These are phyloP conservation scores for Pogonognathellus flavescens DNA, from an alignment of 1,140 invertebrate species.

Conservation along the genomic window DNA sequence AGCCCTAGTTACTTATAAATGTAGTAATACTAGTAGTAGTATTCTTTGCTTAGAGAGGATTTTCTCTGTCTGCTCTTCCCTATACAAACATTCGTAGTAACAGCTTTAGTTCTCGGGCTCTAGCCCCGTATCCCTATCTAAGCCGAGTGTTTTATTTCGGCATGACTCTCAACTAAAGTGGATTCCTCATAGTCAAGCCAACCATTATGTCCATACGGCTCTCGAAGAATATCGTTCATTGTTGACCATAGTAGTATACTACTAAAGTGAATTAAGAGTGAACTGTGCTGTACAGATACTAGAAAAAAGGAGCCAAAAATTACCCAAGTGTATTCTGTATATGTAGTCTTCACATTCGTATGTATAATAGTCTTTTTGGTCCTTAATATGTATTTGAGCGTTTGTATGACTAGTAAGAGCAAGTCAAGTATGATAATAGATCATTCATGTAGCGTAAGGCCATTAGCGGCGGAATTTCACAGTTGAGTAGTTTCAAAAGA, in stretches of 20 bases:
- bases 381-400: background rate
- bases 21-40: background rate
- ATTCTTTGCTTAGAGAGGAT: background rate
- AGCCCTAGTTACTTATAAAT: constrained; percentile 8
- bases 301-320: too few species aligned
- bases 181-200: background rate
- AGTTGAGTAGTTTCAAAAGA: constrained; percentile 26
- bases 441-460: constrained; percentile 49
- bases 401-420: background rate
- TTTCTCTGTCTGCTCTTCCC: background rate
- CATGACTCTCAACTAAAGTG: constrained; percentile 44
- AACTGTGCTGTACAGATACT: too few species aligned
- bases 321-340: too few species aligned
- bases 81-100: background rate
- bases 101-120: background rate
- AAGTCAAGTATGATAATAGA: constrained; percentile 47
- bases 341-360: too few species aligned
- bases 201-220: constrained; percentile 12
- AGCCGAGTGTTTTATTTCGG: constrained; percentile 22
- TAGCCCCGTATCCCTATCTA: background rate
- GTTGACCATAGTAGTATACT: too few species aligned
- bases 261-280: too few species aligned
- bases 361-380: too few species aligned
- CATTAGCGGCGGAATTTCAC: constrained; percentile 41
- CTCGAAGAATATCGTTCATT: too few species aligned